These are phyloP conservation scores for Chaenodraco wilsoni DNA, from an alignment of 2,797 vertebrate genomes.

Conservation along the genomic window DNA sequence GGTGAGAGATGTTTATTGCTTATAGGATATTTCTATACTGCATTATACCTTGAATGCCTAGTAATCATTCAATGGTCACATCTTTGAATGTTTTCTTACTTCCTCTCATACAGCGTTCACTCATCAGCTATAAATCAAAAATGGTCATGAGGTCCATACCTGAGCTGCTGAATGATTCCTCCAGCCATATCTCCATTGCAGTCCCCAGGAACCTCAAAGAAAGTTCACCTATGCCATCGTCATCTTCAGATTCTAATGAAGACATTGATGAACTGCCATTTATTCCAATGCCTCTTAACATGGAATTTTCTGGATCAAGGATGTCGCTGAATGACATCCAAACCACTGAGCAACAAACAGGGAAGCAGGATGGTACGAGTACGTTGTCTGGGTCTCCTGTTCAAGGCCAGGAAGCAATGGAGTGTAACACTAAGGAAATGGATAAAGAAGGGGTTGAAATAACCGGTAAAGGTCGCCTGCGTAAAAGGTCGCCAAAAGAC, in stretches of 20 bases:
- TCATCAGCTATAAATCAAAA: conserved; percentile 98
- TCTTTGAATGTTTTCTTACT: not conserved
- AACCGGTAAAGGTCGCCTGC: conserved; percentile 70
- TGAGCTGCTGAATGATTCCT: conserved; percentile 91
- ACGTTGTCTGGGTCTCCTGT: conserved; percentile 54
- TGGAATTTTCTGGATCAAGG: conserved; percentile 94
- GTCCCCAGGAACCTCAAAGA: conserved; percentile 91
- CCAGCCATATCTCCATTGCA: conserved; percentile 92
- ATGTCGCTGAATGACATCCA: conserved; percentile 94
- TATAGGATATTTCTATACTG: not conserved
- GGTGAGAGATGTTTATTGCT: conserved; percentile 79
- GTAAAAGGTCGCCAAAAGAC: conserved; percentile 79
- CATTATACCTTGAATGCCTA: not conserved
- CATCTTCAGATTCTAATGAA: conserved; percentile 96
- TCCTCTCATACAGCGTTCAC: conserved; percentile 87
- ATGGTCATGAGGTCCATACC: conserved; percentile 96
- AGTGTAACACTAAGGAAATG: conserved; percentile 60
- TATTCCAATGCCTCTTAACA: conserved; percentile 93
- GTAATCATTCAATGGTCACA: not conserved
- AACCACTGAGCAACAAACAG: conserved; percentile 85
- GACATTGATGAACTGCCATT: conserved; percentile 94
- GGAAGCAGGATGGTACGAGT: conserved; percentile 71
- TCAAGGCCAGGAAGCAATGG: conserved; percentile 75
- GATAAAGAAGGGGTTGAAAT: conserved; percentile 70
- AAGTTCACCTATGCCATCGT: conserved; percentile 89